Evolutionary conservation across 2,113 vertebrate species (phyloP).

Genomic region (Litocranius walleri): DNA sequence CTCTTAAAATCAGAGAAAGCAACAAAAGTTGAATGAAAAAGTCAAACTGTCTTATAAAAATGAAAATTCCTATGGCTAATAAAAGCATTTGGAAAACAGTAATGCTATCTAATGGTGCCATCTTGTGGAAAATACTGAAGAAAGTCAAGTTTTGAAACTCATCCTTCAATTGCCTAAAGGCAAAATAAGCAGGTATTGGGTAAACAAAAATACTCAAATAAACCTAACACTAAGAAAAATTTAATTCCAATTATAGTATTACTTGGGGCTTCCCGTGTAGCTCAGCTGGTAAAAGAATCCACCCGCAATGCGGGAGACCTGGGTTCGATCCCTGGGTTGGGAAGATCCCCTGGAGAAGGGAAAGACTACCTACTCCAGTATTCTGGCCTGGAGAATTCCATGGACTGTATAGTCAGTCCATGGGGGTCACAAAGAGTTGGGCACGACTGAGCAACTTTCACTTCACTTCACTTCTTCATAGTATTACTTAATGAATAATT

Average conservation of each 20-base stretch:
- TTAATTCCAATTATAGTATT: neutral
- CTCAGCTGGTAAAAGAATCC: neutral
- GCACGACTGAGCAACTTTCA: neutral
- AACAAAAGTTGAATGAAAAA: conserved; percentile 45
- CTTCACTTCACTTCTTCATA: neutral
- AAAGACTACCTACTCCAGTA: neutral
- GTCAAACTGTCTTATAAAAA: neutral
- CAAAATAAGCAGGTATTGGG: neutral
- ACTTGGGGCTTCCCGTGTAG: neutral
- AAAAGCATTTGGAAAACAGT: neutral
- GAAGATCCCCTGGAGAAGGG: neutral
- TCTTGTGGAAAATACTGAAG: conserved; percentile 69
- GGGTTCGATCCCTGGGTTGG: neutral
- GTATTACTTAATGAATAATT: neutral
- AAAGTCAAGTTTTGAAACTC: neutral
- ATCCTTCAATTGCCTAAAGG: neutral
- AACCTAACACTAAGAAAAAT: neutral
- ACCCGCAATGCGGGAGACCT: neutral
- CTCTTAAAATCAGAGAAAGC: neutral
- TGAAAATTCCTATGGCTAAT: neutral
- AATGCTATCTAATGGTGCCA: conserved; percentile 67
- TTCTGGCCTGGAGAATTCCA: neutral
- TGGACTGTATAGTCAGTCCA: neutral
- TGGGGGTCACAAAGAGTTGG: neutral
- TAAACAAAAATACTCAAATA: conserved; percentile 29